These are phyloP conservation scores for Ctenopoma multispine DNA, from an alignment of 2,797 vertebrate species.

Conservation along the genomic window DNA sequence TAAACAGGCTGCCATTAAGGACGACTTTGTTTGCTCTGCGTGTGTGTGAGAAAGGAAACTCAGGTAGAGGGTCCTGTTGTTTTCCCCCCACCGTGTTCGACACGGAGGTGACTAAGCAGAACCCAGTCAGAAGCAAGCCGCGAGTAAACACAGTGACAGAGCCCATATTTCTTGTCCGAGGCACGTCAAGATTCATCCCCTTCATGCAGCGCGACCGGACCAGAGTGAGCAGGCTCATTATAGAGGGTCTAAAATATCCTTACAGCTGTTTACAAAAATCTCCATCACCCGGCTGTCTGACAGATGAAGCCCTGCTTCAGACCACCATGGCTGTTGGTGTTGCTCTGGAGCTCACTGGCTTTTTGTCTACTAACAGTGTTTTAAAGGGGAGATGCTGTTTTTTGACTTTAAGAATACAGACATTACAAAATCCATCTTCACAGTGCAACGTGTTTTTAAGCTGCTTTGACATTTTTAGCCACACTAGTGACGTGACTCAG, in stretches of 20 bases:
- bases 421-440: too few species aligned
- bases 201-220: slow-evolving; percentile 18
- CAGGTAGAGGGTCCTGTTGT: slow-evolving; percentile 33
- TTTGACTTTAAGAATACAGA: too few species aligned
- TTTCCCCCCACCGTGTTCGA: slow-evolving; percentile 14
- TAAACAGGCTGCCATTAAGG: slow-evolving; percentile 54
- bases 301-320: slow-evolving; percentile 4
- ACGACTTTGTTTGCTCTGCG: slow-evolving; percentile 39
- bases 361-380: background rate
- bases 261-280: slow-evolving; percentile 17
- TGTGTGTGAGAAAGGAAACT: background rate
- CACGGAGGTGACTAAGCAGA: slow-evolving; percentile 63
- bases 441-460: too few species aligned
- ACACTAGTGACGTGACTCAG: background rate
- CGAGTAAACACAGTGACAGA: slow-evolving; percentile 53
- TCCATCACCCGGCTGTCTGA: slow-evolving; percentile 24
- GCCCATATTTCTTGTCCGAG: slow-evolving; percentile 45
- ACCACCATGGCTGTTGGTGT: background rate
- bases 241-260: slow-evolving; percentile 24
- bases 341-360: background rate
- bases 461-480: too few species aligned
- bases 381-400: background rate
- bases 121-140: slow-evolving; percentile 40
- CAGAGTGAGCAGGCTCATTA: slow-evolving; percentile 28
- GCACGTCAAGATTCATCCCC: slow-evolving; percentile 28